Evolutionary conservation across 2,113 vertebrate genomes (phyloP).

Genomic region (Azemiops feae): DNA sequence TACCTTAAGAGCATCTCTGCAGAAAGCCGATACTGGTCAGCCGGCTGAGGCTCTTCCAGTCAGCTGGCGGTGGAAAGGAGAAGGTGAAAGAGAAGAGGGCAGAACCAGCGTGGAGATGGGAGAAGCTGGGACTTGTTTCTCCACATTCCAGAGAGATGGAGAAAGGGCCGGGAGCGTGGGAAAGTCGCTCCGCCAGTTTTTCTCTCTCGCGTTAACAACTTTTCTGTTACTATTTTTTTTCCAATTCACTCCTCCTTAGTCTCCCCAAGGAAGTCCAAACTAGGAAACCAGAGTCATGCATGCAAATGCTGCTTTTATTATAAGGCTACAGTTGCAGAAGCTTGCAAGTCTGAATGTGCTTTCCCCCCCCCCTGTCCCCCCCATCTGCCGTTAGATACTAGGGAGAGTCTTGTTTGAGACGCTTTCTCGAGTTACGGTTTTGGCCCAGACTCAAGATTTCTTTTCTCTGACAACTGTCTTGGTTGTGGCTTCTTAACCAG

Average conservation of each 20-base stretch:
- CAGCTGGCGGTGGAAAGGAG: slow-evolving; percentile 26
- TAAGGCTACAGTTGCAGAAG: background rate
- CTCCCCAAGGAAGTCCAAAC: background rate
- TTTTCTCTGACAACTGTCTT: background rate
- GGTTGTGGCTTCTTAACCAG: background rate
- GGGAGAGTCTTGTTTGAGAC: background rate
- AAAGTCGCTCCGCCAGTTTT: background rate
- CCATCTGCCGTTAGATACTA: background rate
- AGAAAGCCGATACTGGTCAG: background rate
- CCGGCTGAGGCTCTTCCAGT: background rate
- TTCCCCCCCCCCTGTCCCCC: accelerated
- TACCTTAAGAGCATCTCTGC: background rate
- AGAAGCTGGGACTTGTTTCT: background rate
- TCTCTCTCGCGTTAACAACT: background rate
- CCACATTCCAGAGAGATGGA: background rate
- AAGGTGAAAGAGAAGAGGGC: slow-evolving; percentile 3
- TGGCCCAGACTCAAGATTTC: background rate
- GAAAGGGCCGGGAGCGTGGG: background rate
- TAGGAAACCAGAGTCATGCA: background rate
- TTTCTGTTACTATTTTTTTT: background rate
- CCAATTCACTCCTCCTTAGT: background rate
- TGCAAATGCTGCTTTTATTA: background rate
- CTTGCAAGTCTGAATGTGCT: background rate
- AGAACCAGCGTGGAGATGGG: background rate
- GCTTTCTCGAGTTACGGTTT: background rate